Evolutionary conservation across 2,113 vertebrate genomes (phyloP).

Genomic region (Periophthalmus modestus): DNA sequence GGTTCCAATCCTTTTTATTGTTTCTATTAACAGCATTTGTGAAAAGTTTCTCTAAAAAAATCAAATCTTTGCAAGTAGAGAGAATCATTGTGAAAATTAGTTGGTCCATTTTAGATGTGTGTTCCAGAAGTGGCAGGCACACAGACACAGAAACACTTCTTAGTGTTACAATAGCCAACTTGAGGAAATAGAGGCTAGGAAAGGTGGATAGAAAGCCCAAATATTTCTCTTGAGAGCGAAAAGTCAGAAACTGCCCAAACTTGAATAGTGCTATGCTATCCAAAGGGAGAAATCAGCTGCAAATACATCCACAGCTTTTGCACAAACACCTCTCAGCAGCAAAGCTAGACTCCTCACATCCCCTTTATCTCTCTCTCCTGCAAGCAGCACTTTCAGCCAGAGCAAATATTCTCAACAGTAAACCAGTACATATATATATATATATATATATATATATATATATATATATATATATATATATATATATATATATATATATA

Average conservation of each 20-base stretch:
- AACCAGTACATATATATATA: slow-evolving; percentile 2
- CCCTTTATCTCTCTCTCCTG: slow-evolving; percentile 33
- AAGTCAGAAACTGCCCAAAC: neutral
- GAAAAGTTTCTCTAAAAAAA: no score
- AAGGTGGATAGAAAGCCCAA: neutral
- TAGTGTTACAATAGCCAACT: neutral
- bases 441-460: no score
- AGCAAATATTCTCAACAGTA: slow-evolving; percentile 21
- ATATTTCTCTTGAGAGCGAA: neutral
- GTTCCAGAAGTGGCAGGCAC: no score
- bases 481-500: no score
- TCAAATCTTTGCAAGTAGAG: no score
- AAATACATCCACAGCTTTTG: slow-evolving; percentile 23
- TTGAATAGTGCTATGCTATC: neutral
- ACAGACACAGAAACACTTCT: neutral
- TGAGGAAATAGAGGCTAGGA: neutral
- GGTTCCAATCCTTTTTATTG: neutral
- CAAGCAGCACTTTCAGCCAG: slow-evolving; percentile 14
- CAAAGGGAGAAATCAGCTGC: neutral
- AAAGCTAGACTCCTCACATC: neutral
- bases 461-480: no score
- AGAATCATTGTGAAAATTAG: no score
- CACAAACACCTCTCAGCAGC: slow-evolving; percentile 13
- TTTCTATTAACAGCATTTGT: neutral
- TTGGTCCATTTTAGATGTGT: neutral